These are phyloP conservation scores for Brenthis ino DNA, from an alignment of 2,888 invertebrate species.

Conservation along the genomic window DNA sequence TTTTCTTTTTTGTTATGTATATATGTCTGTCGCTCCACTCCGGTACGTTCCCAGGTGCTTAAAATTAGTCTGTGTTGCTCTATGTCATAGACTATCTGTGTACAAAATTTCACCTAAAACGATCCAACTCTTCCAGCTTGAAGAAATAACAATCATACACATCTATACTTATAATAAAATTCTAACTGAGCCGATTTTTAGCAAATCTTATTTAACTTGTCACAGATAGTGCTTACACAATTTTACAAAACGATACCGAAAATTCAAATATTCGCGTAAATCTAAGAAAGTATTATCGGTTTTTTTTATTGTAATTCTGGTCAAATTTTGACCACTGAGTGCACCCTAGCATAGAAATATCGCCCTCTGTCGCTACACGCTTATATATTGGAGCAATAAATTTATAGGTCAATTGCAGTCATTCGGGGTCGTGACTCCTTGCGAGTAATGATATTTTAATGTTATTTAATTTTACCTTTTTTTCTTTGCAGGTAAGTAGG, in stretches of 20 bases:
- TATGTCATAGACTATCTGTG: too few relatives aligned
- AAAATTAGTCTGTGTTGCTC: not conserved
- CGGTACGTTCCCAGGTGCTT: not conserved
- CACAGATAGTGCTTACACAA: not conserved
- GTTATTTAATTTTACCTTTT: slow-evolving; percentile 67
- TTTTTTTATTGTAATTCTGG: too few relatives aligned
- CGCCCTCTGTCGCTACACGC: slow-evolving; percentile 38
- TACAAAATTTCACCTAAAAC: too few relatives aligned
- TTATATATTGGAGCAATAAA: slow-evolving; percentile 43
- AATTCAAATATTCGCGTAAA: not conserved
- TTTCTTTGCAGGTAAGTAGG: slow-evolving; percentile 75
- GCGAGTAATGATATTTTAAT: slow-evolving; percentile 74
- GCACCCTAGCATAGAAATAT: too few relatives aligned
- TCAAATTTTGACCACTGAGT: too few relatives aligned
- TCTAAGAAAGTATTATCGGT: too few relatives aligned
- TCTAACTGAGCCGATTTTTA: too few relatives aligned
- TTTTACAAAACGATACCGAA: not conserved
- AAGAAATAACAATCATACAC: too few relatives aligned
- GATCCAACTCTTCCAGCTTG: too few relatives aligned
- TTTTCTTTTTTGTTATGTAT: too few relatives aligned
- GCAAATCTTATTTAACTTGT: not conserved
- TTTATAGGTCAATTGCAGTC: slow-evolving; percentile 61
- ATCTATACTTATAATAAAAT: too few relatives aligned
- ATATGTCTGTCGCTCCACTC: too few relatives aligned
- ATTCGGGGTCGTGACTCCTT: slow-evolving; percentile 64